These are phyloP conservation scores for Rallus limicola DNA, from an alignment of 2,113 vertebrate species.

Conservation along the genomic window DNA sequence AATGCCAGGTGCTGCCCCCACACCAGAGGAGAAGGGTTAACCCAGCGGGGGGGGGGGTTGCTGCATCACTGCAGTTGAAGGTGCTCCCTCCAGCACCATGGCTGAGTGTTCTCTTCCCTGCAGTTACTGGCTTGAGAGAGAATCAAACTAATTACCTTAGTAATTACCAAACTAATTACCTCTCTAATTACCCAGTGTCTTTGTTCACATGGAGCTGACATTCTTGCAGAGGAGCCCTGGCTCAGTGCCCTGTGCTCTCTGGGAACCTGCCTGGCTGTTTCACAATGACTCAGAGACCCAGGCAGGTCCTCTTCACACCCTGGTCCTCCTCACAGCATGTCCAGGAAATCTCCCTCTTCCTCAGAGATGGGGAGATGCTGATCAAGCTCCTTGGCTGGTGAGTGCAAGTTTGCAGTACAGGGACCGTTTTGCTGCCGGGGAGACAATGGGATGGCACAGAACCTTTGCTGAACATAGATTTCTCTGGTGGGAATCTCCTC, in stretches of 20 bases:
- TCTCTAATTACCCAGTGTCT: conserved; percentile 57
- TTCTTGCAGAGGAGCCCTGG: conserved; percentile 13
- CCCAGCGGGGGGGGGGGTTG: rapidly evolving
- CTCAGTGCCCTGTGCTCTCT: neutral
- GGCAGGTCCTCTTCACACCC: neutral
- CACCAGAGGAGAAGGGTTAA: neutral
- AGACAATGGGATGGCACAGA: neutral
- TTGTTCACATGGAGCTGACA: conserved; percentile 11
- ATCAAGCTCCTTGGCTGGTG: neutral
- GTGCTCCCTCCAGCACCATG: conserved; percentile 15
- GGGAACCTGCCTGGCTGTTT: neutral
- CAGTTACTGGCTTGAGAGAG: conserved; percentile 53
- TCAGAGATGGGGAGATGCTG: neutral
- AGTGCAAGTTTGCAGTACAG: neutral
- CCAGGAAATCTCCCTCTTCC: neutral
- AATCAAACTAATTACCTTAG: conserved; percentile 68
- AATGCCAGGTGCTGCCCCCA: neutral
- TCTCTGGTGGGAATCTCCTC: neutral
- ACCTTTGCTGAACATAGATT: neutral
- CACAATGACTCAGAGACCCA: neutral
- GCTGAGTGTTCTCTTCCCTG: neutral
- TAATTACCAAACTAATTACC: conserved; percentile 72
- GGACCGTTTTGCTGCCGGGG: neutral
- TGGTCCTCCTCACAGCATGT: rapidly evolving
- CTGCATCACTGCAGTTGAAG: neutral